Evolutionary conservation across 2,888 invertebrate species (phyloP), one percentile per base, ranked within the genome.

Genomic region (Heliconius aoede): DNA sequence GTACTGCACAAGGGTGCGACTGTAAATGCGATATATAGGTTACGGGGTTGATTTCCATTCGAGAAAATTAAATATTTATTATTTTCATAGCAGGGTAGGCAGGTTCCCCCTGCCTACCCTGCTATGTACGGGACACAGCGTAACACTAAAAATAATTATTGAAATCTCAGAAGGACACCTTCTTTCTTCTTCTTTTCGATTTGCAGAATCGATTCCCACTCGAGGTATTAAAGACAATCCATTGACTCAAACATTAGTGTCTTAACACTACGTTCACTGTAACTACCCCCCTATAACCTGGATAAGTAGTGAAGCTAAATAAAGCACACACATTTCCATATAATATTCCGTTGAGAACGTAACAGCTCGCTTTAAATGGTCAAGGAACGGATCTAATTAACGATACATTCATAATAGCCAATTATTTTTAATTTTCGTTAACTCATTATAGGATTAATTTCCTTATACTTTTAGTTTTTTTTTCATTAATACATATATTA

Each of bases 321-420:
- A 46, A 18, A n/a, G 36, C 60, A 60, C 26, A 26, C 60, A 60
- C 13, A 26, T 40, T 65, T 8, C 13, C 65, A 64, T n/a, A 36
- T 72, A 13, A 62, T 58, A 76, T 58, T 65, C 64, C 64, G 76
- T 72, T 76, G 71, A 65, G 64, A 72, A 72, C 21, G 68, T 24
- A 60, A 68, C 71, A 71, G 62, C 62, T 51, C 58, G 40, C 55
- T 64, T 32, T 62, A 26, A 64, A 55, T 64, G 75, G 62, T 51
- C 51, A 83, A 87, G 86, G 86, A 83, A 86, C 87, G 87, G 82
- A 86, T 85, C 87, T 91, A 91, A 91, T 91, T 90, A 90, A 89
- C 90, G 90, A 88, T 90, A 85, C 84, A 89, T 88, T 88, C 90
- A 88, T 89, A 90, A 90, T 90, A 87, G 86, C 88, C 91, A 91